A percentile compares a stretch with the other conserved stretches of the same genome.
phyloP scores from a whole-genome alignment of 1,140 invertebrate genomes.

The Drosophila takahashii region DNA sequence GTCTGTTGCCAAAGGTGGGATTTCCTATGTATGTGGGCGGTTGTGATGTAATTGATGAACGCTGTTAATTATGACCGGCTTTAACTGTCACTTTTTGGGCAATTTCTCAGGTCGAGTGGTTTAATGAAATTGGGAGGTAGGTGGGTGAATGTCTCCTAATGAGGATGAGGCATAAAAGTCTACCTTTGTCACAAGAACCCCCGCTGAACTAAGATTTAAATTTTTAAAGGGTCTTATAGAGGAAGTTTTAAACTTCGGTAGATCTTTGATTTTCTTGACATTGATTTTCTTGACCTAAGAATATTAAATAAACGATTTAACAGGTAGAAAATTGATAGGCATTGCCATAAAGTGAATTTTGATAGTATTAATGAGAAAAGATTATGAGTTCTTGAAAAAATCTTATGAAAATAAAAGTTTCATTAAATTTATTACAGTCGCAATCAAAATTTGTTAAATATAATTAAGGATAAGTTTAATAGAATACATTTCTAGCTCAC shows the following conservation, averaged over 20 bases:
- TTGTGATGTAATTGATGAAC: constrained; percentile 58
- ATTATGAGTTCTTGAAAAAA: not conserved
- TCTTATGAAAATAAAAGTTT: too few species aligned
- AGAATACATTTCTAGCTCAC: too few species aligned
- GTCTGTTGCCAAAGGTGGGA: constrained; percentile 3
- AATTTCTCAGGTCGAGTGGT: constrained; percentile 21
- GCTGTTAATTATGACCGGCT: constrained; percentile 59
- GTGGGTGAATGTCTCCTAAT: not conserved
- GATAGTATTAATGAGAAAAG: not conserved
- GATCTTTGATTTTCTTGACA: not conserved
- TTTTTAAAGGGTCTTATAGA: not conserved
- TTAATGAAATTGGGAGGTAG: constrained; percentile 9
- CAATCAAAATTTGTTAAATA: too few species aligned
- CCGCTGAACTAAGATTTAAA: not conserved
- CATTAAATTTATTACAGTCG: too few species aligned
- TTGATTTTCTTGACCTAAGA: constrained; percentile 1
- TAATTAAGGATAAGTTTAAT: too few species aligned
- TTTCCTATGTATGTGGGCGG: constrained; percentile 2
- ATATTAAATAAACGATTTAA: not conserved
- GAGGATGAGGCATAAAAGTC: not conserved
- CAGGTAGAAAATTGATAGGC: too few species aligned
- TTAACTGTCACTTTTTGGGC: constrained; percentile 50
- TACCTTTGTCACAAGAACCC: constrained; percentile 3
- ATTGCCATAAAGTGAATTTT: too few species aligned
- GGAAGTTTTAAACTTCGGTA: not conserved